These are phyloP conservation scores for Cyrtonyx montezumae DNA, from an alignment of 2,113 vertebrate genomes.

Conservation along the genomic window DNA sequence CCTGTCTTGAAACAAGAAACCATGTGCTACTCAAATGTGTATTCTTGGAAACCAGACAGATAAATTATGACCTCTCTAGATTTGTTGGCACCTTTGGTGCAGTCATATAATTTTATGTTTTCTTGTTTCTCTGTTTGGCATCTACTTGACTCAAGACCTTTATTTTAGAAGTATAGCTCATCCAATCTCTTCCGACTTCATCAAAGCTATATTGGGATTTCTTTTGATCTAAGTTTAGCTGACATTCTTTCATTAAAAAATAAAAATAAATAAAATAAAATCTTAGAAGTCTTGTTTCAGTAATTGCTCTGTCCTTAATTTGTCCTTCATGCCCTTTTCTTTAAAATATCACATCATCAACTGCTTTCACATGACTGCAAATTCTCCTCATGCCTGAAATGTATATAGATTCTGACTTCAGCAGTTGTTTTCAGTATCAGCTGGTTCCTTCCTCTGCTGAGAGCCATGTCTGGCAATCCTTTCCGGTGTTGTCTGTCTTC, in stretches of 20 bases:
- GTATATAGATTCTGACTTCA: not conserved
- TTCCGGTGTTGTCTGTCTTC: conserved; percentile 21
- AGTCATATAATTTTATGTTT: conserved; percentile 8
- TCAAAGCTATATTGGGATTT: not conserved
- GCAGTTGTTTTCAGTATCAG: conserved; percentile 50
- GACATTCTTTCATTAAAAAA: not conserved
- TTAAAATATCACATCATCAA: not conserved
- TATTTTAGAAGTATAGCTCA: not conserved
- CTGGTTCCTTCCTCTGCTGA: conserved; percentile 25
- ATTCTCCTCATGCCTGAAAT: conserved; percentile 1
- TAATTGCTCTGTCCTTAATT: not conserved
- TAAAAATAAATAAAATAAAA: not conserved
- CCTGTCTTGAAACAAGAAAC: conserved; percentile 30
- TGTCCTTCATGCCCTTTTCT: not conserved
- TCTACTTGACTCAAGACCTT: not conserved
- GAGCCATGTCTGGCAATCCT: not conserved
- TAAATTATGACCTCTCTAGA: conserved; percentile 40
- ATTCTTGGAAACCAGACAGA: conserved; percentile 35
- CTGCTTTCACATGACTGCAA: conserved; percentile 2
- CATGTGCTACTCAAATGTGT: conserved; percentile 24
- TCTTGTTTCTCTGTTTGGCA: conserved; percentile 13
- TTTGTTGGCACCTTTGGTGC: conserved; percentile 33
- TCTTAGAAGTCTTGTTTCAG: not conserved
- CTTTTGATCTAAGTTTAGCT: not conserved
- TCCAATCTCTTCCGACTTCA: not conserved